Evolutionary conservation across 2,888 invertebrate species (phyloP).

Genomic region (Pimpla rufipes): DNA sequence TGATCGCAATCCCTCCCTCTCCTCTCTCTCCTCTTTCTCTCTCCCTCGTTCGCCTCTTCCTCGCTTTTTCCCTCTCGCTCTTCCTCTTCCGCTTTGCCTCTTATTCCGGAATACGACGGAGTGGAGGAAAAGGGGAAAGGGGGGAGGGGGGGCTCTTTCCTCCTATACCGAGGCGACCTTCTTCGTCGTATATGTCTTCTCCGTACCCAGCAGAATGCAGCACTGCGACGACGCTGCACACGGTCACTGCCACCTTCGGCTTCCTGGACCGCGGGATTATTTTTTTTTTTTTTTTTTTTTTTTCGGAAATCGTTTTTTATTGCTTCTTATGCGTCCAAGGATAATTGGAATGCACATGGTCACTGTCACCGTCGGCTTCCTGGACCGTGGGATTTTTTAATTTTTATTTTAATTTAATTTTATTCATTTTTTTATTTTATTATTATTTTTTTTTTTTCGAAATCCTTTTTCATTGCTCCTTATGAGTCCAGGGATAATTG

Average conservation of each 20-base stretch:
- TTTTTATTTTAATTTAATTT: background rate
- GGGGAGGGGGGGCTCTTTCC: background rate
- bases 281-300: too few relatives aligned
- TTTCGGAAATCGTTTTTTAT: too few relatives aligned
- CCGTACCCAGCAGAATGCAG: conserved; percentile 21
- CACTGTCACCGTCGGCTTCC: too few relatives aligned
- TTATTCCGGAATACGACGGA: conserved; percentile 39
- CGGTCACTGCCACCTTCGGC: conserved; percentile 48
- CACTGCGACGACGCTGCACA: conserved; percentile 50
- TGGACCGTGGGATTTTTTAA: too few relatives aligned
- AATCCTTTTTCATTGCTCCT: too few relatives aligned
- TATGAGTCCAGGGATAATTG: too few relatives aligned
- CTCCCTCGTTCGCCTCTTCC: conserved; percentile 39
- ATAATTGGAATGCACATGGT: too few relatives aligned
- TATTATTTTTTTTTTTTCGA: too few relatives aligned
- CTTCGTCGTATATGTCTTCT: conserved; percentile 11
- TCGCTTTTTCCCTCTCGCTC: conserved; percentile 36
- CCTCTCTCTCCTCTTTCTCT: conserved; percentile 53
- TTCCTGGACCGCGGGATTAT: conserved; percentile 48
- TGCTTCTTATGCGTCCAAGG: too few relatives aligned
- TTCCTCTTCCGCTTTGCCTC: conserved; percentile 57
- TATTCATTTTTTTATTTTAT: too few relatives aligned
- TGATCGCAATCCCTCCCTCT: conserved; percentile 83
- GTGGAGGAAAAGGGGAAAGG: too few relatives aligned
- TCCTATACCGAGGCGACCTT: conserved; percentile 21